Base-by-base conservation (phyloP, 2,113 vertebrate species). In the Cromileptes altivelis region DNA sequence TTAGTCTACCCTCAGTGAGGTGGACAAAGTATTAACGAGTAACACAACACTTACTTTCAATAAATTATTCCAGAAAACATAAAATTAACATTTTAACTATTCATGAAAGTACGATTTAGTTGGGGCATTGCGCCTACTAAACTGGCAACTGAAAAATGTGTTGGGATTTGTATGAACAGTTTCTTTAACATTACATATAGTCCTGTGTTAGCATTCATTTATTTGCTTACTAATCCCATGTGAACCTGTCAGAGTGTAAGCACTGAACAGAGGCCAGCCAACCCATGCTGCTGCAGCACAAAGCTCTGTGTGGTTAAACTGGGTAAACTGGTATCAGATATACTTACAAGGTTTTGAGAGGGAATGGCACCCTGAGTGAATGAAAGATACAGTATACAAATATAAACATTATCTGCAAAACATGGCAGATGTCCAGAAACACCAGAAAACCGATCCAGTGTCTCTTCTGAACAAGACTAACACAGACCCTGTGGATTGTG, bases 321-420 rank as follows among this genome's bases (percentile, higher is more conserved):
- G 49, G 61, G 60, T 42, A 50, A 76, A 75, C 72, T 82, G 69
- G 45, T 84, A 62, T 58, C 84, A 88, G 62, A n/a, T 21, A 94
- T 96, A 96, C 95, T 96, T 89, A 96, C 95, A 80, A 96, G 86
- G 76, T 79, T 95, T 85, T 96, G 93, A 91, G 94, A 94, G 81
- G 95, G 93, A 91, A 94, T 91, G 81, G 93, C 76, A 60, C 94
- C 94, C 95, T 96, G 81, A 82, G 88, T 85, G 89, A 89, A 91
- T 75, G 81, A 94, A 89, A 94, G 65, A 94, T 82, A 93, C 23
- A 75, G 78, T 19, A 64, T 63, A 40, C 49, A 88, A 14, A 80
- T 70, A 62, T 79, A 61, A 81, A 81, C 42, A 50, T 81, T 0
- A 80, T 68, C 15, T 40, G 45, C 9, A 69, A 21, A 75, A 72